Conservation (phyloP, 2,113 vertebrate genomes). For the Promerops cafer region DNA sequence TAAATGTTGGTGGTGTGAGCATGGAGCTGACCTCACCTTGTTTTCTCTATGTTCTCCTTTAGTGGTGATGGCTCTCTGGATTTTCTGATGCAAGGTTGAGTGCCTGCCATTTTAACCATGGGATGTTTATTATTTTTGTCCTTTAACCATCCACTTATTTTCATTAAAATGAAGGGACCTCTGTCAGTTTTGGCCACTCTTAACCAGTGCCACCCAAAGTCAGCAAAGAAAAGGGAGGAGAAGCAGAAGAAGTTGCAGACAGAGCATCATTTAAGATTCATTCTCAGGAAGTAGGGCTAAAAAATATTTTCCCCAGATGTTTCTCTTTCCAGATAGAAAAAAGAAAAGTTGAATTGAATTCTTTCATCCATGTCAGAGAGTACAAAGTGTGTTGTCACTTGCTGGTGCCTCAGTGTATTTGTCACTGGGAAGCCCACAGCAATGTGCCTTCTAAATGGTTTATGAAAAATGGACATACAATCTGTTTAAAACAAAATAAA, state of each 20-base stretch:
- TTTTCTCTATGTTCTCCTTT: neutral
- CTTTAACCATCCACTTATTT: neutral
- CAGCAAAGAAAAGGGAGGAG: neutral
- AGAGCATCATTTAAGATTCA: neutral
- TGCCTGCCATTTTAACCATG: neutral
- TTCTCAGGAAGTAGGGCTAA: neutral
- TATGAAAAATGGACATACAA: neutral
- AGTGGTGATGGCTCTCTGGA: neutral
- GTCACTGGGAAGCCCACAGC: conserved; percentile 22
- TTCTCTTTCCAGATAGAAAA: neutral
- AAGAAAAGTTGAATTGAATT: conserved; percentile 11
- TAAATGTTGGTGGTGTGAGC: neutral
- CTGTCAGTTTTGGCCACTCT: neutral
- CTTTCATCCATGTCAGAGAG: conserved; percentile 25
- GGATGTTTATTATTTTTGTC: neutral
- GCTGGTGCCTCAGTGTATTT: neutral
- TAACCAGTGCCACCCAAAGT: neutral
- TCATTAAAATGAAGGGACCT: neutral
- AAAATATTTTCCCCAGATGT: neutral
- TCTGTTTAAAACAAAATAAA: conserved; percentile 27
- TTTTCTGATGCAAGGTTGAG: neutral
- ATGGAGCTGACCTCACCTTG: neutral
- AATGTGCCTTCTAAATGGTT: neutral
- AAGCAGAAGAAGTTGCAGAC: neutral
- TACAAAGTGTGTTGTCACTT: conserved; percentile 21